These are phyloP conservation scores for Ictidomys tridecemlineatus DNA, from an alignment of 2,113 vertebrate genomes.

Conservation along the genomic window DNA sequence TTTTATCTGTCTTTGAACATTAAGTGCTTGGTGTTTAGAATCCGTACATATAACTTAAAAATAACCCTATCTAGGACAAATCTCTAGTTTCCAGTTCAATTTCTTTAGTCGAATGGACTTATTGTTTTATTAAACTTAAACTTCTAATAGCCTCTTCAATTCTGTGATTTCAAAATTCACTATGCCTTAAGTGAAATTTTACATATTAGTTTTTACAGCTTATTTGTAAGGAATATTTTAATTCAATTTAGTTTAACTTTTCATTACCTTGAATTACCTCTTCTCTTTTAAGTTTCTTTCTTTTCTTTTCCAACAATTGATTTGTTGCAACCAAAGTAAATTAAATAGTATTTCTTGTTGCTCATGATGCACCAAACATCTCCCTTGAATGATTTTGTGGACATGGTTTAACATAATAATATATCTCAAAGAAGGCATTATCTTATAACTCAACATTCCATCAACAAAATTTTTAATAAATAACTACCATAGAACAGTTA, in stretches of 20 bases:
- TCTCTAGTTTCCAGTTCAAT: background rate
- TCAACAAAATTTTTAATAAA: conserved; percentile 1
- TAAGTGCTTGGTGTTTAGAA: background rate
- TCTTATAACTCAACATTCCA: background rate
- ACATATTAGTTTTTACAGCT: background rate
- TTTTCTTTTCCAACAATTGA: background rate
- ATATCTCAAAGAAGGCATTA: background rate
- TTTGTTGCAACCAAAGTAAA: background rate
- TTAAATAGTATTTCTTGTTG: background rate
- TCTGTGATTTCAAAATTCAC: background rate
- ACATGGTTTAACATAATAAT: background rate
- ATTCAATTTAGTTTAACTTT: conserved; percentile 14
- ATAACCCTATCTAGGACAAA: background rate
- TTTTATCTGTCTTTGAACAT: background rate
- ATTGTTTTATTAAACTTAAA: background rate
- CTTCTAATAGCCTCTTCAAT: background rate
- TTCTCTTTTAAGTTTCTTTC: background rate
- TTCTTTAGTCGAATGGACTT: background rate
- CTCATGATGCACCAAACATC: background rate
- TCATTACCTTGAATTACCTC: background rate
- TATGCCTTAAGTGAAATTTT: background rate
- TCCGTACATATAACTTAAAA: background rate
- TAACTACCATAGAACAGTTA: background rate
- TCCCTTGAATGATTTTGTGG: background rate
- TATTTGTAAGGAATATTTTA: conserved; percentile 38